Percentiles rank a stretch among this genome's conserved stretches.
These are phyloP conservation scores for Phymorhynchus buccinoides DNA, from an alignment of 1,140 invertebrate genomes.

Conservation along the genomic window DNA sequence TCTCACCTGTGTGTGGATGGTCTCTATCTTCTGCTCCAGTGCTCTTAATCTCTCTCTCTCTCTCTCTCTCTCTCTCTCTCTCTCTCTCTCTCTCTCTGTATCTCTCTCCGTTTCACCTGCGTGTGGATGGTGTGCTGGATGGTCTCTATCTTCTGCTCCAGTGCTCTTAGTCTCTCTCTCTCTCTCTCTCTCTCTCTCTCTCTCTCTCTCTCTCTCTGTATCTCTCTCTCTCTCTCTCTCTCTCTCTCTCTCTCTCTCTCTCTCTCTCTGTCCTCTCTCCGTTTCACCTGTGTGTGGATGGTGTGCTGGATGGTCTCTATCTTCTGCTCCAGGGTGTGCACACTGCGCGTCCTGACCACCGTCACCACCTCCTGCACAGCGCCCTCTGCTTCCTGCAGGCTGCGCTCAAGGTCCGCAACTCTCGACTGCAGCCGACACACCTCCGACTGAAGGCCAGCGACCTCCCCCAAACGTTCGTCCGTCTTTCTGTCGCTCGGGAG, in stretches of 20 bases:
- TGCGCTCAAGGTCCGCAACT: slow-evolving; percentile 48
- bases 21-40: slow-evolving; percentile 29
- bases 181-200: no score
- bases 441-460: slow-evolving; percentile 18
- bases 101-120: not conserved
- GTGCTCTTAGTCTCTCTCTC: no score
- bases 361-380: slow-evolving; percentile 47
- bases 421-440: slow-evolving; percentile 42
- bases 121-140: slow-evolving; percentile 23
- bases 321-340: slow-evolving; percentile 35
- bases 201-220: no score
- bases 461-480: slow-evolving; percentile 1
- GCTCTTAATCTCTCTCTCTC: no score
- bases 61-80: no score
- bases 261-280: not conserved
- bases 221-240: not conserved
- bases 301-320: slow-evolving; percentile 32
- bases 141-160: slow-evolving; percentile 29
- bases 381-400: slow-evolving; percentile 43
- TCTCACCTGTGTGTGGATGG: no score
- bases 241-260: not conserved
- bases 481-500: not conserved
- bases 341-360: slow-evolving; percentile 33
- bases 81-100: not conserved
- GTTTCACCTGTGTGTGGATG: slow-evolving; percentile 22